Conservation (phyloP, 2,888 invertebrate species). For the Harpalus rubripes region DNA sequence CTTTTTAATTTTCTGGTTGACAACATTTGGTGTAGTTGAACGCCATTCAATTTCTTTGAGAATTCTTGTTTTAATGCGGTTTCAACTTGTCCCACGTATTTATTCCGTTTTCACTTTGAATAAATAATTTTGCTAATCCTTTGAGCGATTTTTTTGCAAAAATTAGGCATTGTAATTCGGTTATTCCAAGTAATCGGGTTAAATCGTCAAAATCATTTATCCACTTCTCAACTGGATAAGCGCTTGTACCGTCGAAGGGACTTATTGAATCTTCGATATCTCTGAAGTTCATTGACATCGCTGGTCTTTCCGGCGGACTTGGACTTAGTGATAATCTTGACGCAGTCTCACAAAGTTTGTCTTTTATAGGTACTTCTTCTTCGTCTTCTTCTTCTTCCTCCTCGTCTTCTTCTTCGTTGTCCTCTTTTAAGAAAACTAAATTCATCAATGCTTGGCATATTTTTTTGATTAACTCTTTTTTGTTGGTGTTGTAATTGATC, state of each 20-base stretch:
- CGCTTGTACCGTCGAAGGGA: slow-evolving; percentile 36
- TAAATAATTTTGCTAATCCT: slow-evolving; percentile 67
- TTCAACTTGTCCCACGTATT: slow-evolving; percentile 57
- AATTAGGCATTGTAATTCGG: slow-evolving; percentile 66
- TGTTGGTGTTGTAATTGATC: slow-evolving; percentile 19
- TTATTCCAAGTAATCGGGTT: slow-evolving; percentile 61
- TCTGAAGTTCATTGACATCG: background rate
- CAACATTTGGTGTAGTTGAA: slow-evolving; percentile 20
- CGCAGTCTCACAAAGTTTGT: background rate
- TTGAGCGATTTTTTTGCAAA: slow-evolving; percentile 68
- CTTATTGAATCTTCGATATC: slow-evolving; percentile 44
- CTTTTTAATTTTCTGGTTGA: slow-evolving; percentile 69
- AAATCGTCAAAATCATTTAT: slow-evolving; percentile 67
- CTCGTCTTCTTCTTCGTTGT: slow-evolving; percentile 17
- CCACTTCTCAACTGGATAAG: slow-evolving; percentile 66
- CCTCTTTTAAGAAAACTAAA: slow-evolving; percentile 24
- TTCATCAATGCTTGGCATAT: background rate
- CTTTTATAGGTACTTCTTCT: slow-evolving; percentile 9
- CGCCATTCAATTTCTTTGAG: slow-evolving; percentile 50
- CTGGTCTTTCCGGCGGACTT: background rate
- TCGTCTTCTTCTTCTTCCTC: slow-evolving; percentile 12
- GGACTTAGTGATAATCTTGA: background rate
- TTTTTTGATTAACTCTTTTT: slow-evolving; percentile 39
- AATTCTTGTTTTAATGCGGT: slow-evolving; percentile 54
- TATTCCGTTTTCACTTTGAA: slow-evolving; percentile 66